These are phyloP conservation scores for Petromus typicus DNA, from an alignment of 2,113 vertebrate species.

Conservation along the genomic window DNA sequence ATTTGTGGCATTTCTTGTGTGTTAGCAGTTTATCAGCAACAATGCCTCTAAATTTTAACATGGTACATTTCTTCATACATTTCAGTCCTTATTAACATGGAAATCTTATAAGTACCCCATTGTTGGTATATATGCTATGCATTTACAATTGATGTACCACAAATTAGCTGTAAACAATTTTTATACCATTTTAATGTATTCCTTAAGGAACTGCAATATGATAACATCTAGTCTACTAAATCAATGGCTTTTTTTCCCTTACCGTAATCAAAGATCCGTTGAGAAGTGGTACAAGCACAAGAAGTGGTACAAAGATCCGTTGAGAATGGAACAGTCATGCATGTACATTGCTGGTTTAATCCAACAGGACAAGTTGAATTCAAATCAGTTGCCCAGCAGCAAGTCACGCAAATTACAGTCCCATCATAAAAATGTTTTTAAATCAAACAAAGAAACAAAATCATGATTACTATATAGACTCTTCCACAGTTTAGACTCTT, in stretches of 20 bases:
- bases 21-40: no score
- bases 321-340: neutral
- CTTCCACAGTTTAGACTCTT: neutral
- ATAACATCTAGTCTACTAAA: neutral
- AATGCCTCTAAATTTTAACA: no score
- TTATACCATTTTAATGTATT: no score
- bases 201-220: neutral
- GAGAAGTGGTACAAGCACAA: neutral
- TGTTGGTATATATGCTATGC: no score
- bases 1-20: no score
- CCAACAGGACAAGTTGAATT: no score
- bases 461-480: neutral
- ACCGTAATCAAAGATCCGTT: neutral
- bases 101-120: no score
- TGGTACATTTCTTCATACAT: no score
- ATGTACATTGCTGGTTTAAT: no score
- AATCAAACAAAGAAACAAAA: constrained; percentile 34
- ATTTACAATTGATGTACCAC: no score
- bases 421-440: neutral
- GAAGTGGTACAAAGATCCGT: neutral
- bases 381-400: neutral
- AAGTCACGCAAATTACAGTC: neutral
- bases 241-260: neutral
- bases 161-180: no score
- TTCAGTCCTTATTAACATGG: no score